phyloP scores from a whole-genome alignment of 2,888 invertebrate genomes.

The Pelosia muscerda region DNA sequence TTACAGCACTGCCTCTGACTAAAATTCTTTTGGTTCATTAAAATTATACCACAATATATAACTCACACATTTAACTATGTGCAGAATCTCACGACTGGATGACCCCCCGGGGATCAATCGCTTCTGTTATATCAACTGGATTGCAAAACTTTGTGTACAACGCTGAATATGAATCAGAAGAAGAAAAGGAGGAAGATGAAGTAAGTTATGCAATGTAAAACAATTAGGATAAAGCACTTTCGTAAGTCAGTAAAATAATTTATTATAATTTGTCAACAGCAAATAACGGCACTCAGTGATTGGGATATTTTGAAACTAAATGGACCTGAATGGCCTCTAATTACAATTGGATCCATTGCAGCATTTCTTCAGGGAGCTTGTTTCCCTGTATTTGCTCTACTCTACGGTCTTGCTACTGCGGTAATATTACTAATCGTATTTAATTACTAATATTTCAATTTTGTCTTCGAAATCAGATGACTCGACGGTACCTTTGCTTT shows the following conservation, averaged over 20 bases:
- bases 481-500: constrained; percentile 37
- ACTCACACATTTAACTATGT: constrained; percentile 1
- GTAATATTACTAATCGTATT: constrained; percentile 62
- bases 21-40: too few species aligned
- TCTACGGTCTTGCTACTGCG: constrained; percentile 89
- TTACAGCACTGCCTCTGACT: too few species aligned
- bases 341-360: constrained; percentile 88
- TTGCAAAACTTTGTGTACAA: constrained; percentile 75
- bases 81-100: constrained; percentile 81
- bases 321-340: constrained; percentile 88
- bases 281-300: constrained; percentile 71
- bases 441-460: neutral
- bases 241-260: neutral
- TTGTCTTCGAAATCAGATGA: neutral
- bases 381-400: constrained; percentile 89
- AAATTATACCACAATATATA: neutral
- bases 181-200: constrained; percentile 72
- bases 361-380: constrained; percentile 89
- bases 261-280: constrained; percentile 46
- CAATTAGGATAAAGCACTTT: neutral
- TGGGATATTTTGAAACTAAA: constrained; percentile 88
- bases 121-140: constrained; percentile 77
- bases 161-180: constrained; percentile 70
- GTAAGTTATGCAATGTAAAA: constrained; percentile 46
- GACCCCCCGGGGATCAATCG: constrained; percentile 80